Evolutionary conservation across 2,888 invertebrate genomes (phyloP).

Genomic region (Odontothrips loti): DNA sequence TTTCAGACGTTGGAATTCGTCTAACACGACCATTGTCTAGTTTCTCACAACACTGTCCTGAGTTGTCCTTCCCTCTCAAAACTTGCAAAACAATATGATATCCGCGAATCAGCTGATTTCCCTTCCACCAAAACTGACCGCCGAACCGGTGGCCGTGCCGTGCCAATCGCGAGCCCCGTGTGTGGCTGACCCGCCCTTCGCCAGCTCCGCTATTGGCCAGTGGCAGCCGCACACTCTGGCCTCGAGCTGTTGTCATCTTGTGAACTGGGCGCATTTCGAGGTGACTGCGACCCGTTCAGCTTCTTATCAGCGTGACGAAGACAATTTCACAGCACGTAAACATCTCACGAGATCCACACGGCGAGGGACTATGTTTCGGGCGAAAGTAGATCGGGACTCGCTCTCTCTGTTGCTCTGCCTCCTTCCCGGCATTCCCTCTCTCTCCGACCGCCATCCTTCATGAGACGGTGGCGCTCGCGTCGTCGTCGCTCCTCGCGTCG

Average conservation of each 20-base stretch:
- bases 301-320: background rate
- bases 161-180: no score
- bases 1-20: background rate
- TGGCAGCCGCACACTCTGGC: no score
- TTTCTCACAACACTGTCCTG: background rate
- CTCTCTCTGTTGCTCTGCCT: background rate
- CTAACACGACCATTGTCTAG: background rate
- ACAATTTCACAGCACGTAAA: background rate
- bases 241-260: no score
- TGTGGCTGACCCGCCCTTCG: no score
- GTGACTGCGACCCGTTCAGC: background rate
- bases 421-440: background rate
- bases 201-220: no score
- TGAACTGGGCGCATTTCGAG: background rate
- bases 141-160: background rate
- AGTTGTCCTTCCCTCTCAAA: no score
- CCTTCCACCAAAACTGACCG: background rate
- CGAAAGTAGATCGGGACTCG: background rate
- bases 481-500: no score
- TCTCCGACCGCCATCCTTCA: background rate
- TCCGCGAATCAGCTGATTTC: slow-evolving; percentile 2
- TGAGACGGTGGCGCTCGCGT: background rate
- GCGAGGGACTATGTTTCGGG: background rate
- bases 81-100: no score
- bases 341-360: background rate